Percentiles rank a stretch among this genome's conserved stretches.
Conservation (phyloP, 2,888 invertebrate genomes). For the Conus canariensis region DNA sequence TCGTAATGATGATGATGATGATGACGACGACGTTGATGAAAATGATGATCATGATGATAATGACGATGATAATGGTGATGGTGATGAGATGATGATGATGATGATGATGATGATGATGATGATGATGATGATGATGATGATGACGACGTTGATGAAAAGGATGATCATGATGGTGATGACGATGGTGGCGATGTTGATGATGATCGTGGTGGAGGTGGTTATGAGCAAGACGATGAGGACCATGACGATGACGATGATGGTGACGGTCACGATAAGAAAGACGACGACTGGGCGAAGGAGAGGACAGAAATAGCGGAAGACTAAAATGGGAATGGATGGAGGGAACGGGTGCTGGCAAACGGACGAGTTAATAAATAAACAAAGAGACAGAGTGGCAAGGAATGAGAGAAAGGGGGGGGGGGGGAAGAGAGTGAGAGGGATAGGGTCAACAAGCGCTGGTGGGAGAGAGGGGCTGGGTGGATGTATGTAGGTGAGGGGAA, state of each 20-base stretch:
- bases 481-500: no score
- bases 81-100: slow-evolving; percentile 22
- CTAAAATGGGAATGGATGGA: background rate
- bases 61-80: slow-evolving; percentile 19
- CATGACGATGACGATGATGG: background rate
- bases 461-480: no score
- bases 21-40: slow-evolving; percentile 38
- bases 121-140: slow-evolving; percentile 5
- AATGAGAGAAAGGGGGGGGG: no score
- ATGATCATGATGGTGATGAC: background rate
- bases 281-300: background rate
- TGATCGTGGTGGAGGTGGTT: background rate
- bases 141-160: background rate
- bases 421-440: no score
- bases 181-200: background rate
- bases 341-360: background rate
- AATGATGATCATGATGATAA: slow-evolving; percentile 38
- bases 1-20: background rate
- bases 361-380: background rate
- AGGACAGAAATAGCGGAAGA: background rate
- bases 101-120: slow-evolving; percentile 4
- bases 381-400: background rate
- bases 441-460: no score
- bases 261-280: background rate
- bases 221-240: background rate